Evolutionary conservation across 2,797 vertebrate species (phyloP).

Genomic region (Phoeniculus purpureus): DNA sequence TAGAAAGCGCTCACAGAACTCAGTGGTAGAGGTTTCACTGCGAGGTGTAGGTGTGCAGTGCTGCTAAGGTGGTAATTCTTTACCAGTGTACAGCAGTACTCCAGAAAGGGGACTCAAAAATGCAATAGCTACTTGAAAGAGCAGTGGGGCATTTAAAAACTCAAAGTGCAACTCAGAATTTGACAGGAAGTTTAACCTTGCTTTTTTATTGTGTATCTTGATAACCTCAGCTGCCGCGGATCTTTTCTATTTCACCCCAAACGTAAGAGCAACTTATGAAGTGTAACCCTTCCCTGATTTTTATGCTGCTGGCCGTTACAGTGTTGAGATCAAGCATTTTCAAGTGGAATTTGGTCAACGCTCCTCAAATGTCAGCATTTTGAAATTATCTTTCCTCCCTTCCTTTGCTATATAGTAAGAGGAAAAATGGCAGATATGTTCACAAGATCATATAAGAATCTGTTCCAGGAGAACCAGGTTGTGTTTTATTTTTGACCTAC

Average conservation of each 20-base stretch:
- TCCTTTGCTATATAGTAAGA: neutral
- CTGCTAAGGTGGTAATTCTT: neutral
- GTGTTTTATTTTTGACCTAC: neutral
- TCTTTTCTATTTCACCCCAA: neutral
- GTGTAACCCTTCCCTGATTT: neutral
- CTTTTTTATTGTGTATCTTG: neutral
- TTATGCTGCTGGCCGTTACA: neutral
- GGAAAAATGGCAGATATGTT: neutral
- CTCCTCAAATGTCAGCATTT: conserved; percentile 14
- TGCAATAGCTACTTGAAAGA: neutral
- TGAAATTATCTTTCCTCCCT: neutral
- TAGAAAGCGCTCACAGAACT: neutral
- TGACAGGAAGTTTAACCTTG: neutral
- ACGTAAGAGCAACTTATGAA: neutral
- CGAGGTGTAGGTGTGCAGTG: neutral
- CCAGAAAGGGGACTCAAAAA: neutral
- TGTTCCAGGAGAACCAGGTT: neutral
- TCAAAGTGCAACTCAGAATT: neutral
- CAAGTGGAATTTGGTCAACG: neutral
- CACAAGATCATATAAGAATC: neutral
- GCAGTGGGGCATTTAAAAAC: neutral
- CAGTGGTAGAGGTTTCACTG: neutral
- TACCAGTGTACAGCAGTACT: neutral
- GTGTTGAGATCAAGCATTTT: conserved; percentile 17
- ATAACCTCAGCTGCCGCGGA: neutral